Percentiles rank a stretch among this genome's conserved stretches.
These are phyloP conservation scores for Amblyjoppa proteus DNA, from an alignment of 2,888 invertebrate genomes.

Conservation along the genomic window DNA sequence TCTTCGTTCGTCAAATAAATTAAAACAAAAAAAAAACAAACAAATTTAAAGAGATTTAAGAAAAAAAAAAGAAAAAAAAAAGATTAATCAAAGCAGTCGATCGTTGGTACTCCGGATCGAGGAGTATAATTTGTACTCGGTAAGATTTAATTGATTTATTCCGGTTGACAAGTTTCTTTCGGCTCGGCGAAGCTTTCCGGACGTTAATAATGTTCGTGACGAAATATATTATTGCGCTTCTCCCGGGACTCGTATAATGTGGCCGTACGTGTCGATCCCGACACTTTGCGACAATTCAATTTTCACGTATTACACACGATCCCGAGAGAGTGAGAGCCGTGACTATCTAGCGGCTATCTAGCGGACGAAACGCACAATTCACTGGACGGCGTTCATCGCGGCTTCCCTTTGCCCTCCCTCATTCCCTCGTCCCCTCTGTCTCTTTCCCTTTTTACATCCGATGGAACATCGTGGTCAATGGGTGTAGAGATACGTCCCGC, in stretches of 20 bases:
- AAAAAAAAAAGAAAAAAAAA: background rate
- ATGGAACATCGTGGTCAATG: slow-evolving; percentile 52
- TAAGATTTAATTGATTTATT: slow-evolving; percentile 21
- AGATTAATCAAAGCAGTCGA: background rate
- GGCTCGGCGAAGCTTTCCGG: background rate
- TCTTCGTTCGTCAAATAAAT: slow-evolving; percentile 5
- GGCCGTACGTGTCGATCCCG: slow-evolving; percentile 19
- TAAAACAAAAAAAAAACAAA: background rate
- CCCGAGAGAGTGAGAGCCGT: slow-evolving; percentile 51
- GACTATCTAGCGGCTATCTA: slow-evolving; percentile 65
- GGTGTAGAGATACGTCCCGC: slow-evolving; percentile 38
- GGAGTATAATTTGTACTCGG: slow-evolving; percentile 23
- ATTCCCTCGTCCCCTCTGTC: background rate
- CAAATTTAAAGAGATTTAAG: background rate
- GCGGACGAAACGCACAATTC: slow-evolving; percentile 47
- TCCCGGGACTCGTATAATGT: background rate
- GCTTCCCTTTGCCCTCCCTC: slow-evolving; percentile 3
- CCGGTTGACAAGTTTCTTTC: slow-evolving; percentile 23
- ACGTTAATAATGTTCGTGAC: slow-evolving; percentile 6
- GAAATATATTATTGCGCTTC: background rate
- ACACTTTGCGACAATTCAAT: slow-evolving; percentile 68
- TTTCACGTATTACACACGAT: slow-evolving; percentile 57
- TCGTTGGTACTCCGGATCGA: background rate
- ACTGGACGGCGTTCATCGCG: slow-evolving; percentile 22
- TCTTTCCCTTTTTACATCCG: slow-evolving; percentile 18